A percentile compares a stretch with the other conserved stretches of the same genome.
Conservation (phyloP, 2,113 vertebrate genomes). For the Chionis minor region DNA sequence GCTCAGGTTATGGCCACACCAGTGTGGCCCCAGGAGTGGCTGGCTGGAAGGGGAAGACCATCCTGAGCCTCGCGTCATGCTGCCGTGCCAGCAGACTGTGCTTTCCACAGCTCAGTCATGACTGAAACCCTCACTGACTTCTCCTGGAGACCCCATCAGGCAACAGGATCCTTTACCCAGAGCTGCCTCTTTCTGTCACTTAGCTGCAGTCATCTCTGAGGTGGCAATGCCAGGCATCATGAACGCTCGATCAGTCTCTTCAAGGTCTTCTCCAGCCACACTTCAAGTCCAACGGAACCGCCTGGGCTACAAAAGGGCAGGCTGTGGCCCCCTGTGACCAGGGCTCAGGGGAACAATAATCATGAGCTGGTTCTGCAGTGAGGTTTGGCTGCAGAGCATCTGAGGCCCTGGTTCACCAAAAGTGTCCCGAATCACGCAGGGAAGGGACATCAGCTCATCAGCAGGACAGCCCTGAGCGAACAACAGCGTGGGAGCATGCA, state of each 20-base stretch:
- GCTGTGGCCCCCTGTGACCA: not conserved
- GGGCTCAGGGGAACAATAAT: not conserved
- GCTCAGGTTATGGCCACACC: not conserved
- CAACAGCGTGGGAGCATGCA: not conserved
- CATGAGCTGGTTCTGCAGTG: not conserved
- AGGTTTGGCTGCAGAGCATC: not conserved
- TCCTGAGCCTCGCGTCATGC: fast-evolving
- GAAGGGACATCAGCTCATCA: not conserved
- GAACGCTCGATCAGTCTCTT: not conserved
- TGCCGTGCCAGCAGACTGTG: not conserved
- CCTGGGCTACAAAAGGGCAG: not conserved
- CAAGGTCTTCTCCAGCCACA: not conserved
- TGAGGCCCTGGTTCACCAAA: not conserved
- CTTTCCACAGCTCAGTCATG: not conserved
- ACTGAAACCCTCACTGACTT: fast-evolving
- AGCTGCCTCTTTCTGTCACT: not conserved
- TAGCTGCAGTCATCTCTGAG: not conserved
- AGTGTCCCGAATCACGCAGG: not conserved
- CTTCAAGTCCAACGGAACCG: not conserved
- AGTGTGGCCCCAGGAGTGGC: not conserved
- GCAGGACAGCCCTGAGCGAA: not conserved
- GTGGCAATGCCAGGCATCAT: not conserved
- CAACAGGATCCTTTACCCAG: not conserved
- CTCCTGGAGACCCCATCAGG: not conserved
- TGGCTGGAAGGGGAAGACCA: not conserved